These are phyloP conservation scores for Hanleya hanleyi DNA, from an alignment of 2,888 invertebrate species.

Conservation along the genomic window DNA sequence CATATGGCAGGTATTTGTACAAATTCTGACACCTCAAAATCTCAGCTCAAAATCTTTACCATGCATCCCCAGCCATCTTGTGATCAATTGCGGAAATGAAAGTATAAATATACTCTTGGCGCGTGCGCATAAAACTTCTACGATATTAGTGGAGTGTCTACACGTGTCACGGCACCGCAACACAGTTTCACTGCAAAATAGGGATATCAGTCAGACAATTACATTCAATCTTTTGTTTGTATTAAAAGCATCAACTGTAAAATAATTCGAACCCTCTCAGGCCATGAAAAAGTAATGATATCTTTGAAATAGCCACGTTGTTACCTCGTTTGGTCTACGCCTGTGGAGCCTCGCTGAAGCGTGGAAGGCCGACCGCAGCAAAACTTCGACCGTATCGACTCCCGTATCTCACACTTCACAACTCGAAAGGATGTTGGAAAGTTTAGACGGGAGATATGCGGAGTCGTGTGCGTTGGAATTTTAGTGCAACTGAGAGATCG, in stretches of 20 bases:
- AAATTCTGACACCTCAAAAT: background rate
- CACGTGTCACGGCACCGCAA: too few relatives aligned
- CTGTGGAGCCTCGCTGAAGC: background rate
- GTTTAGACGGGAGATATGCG: background rate
- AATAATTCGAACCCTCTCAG: too few relatives aligned
- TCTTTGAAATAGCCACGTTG: background rate
- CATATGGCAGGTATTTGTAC: too few relatives aligned
- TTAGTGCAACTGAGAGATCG: background rate
- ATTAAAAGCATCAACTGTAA: too few relatives aligned
- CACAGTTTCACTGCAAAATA: too few relatives aligned
- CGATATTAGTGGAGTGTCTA: too few relatives aligned
- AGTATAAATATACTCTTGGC: conserved; percentile 3
- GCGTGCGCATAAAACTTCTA: conserved; percentile 20
- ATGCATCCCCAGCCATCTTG: conserved; percentile 51
- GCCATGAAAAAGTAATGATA: background rate
- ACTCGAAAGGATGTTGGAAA: background rate
- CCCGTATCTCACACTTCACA: background rate
- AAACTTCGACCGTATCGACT: background rate
- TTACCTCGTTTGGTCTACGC: background rate
- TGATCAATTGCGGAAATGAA: conserved; percentile 36
- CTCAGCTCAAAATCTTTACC: conserved; percentile 26
- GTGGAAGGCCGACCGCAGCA: background rate
- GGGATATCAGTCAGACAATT: too few relatives aligned
- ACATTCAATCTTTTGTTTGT: too few relatives aligned
- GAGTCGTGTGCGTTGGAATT: conserved; percentile 4